phyloP scores from a whole-genome alignment of 2,113 vertebrate genomes.

The Pelecanus crispus region DNA sequence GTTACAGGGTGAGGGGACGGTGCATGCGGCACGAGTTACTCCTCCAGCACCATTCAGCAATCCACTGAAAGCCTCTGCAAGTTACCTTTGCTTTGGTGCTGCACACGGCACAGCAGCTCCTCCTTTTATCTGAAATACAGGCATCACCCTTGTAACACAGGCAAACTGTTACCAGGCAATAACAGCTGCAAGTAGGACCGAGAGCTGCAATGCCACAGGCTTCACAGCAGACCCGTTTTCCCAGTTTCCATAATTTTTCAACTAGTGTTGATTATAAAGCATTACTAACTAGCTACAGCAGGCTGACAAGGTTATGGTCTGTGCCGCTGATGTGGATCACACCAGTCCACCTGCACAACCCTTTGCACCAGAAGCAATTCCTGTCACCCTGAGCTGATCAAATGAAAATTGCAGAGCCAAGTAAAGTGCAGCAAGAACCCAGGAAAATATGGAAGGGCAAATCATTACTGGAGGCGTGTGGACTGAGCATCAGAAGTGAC shows the following conservation, averaged over 20 bases:
- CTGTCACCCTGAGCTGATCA: neutral
- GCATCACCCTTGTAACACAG: neutral
- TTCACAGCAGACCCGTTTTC: neutral
- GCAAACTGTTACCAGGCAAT: neutral
- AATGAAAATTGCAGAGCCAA: neutral
- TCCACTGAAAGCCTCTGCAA: neutral
- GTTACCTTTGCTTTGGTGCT: neutral
- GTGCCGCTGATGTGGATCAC: neutral
- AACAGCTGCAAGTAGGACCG: neutral
- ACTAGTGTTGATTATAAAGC: neutral
- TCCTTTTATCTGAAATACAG: neutral
- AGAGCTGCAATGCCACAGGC: neutral
- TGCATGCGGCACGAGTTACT: neutral
- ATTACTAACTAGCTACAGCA: neutral
- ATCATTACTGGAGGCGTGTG: neutral
- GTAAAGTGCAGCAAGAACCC: neutral
- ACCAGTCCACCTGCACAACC: neutral
- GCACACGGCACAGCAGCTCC: neutral
- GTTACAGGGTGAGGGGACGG: fast-evolving
- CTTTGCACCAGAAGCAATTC: neutral
- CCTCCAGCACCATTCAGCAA: neutral
- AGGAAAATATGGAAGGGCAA: neutral
- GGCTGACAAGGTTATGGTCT: neutral
- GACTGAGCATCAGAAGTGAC: neutral
- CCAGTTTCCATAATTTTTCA: neutral